Conservation (phyloP, 2,888 invertebrate species). For the Apoderus coryli region DNA sequence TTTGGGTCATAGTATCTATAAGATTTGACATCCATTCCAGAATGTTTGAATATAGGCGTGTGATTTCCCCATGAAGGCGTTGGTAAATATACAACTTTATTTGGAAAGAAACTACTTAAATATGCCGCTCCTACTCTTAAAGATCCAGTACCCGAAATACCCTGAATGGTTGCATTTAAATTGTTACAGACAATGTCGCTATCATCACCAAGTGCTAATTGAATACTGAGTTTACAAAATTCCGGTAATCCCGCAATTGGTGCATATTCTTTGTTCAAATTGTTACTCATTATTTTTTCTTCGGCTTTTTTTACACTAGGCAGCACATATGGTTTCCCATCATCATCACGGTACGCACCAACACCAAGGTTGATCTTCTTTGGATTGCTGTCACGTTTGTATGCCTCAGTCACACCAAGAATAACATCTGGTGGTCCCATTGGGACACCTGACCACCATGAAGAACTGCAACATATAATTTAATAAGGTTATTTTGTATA, state of each 20-base stretch:
- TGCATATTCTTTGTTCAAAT: slow-evolving; percentile 87
- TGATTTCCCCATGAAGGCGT: slow-evolving; percentile 98
- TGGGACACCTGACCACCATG: slow-evolving; percentile 78
- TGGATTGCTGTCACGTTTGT: slow-evolving; percentile 73
- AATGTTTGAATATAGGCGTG: slow-evolving; percentile 80
- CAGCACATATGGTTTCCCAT: slow-evolving; percentile 89
- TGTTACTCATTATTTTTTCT: slow-evolving; percentile 47
- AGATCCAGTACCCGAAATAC: slow-evolving; percentile 96
- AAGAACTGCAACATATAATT: slow-evolving; percentile 25
- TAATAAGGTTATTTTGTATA: too few species aligned
- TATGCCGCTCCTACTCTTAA: slow-evolving; percentile 87
- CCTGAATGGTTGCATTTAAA: slow-evolving; percentile 60
- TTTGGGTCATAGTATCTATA: slow-evolving; percentile 91
- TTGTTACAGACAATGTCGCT: slow-evolving; percentile 53
- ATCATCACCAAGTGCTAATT: slow-evolving; percentile 75
- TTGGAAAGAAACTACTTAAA: slow-evolving; percentile 62
- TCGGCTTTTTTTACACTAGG: slow-evolving; percentile 84
- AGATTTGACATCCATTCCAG: slow-evolving; percentile 69
- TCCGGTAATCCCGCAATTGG: slow-evolving; percentile 77
- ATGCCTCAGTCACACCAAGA: slow-evolving; percentile 94
- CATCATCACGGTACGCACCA: slow-evolving; percentile 94
- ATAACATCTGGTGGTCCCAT: slow-evolving; percentile 99
- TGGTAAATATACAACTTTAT: slow-evolving; percentile 78
- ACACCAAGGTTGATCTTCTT: slow-evolving; percentile 95
- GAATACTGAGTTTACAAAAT: slow-evolving; percentile 72